phyloP scores from a whole-genome alignment of 2,797 vertebrate genomes.

The Psittacula derbiana region DNA sequence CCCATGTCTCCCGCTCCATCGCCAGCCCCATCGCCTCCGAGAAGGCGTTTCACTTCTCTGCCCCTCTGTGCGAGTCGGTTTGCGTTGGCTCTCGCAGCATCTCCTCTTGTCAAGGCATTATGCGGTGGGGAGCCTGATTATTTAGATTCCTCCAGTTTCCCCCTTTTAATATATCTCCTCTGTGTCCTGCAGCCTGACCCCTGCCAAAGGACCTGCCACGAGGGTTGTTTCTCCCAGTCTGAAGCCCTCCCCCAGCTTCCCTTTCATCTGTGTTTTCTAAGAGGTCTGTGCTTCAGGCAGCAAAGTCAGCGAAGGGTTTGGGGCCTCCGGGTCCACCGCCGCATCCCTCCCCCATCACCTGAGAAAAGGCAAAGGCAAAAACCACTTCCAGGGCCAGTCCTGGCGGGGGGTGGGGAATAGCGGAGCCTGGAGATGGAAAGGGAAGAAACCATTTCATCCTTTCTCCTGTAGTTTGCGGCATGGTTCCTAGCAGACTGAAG shows the following conservation, averaged over 20 bases:
- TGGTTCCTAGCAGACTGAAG: background rate
- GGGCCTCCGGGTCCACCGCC: slow-evolving; percentile 29
- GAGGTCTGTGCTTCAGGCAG: slow-evolving; percentile 48
- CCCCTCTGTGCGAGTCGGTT: slow-evolving; percentile 32
- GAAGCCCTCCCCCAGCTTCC: slow-evolving; percentile 69
- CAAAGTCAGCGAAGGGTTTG: slow-evolving; percentile 15
- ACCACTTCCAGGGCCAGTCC: background rate
- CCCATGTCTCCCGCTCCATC: background rate
- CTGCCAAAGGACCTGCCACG: slow-evolving; percentile 65
- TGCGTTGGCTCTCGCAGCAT: slow-evolving; percentile 43
- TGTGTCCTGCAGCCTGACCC: slow-evolving; percentile 62
- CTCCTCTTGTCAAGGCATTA: slow-evolving; percentile 65
- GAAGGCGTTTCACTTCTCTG: slow-evolving; percentile 29
- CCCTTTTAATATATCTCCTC: slow-evolving; percentile 68
- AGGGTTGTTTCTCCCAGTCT: slow-evolving; percentile 59
- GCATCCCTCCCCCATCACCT: slow-evolving; percentile 64
- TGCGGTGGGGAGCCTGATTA: slow-evolving; percentile 69
- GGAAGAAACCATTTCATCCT: slow-evolving; percentile 12
- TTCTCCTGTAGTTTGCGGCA: rapidly evolving
- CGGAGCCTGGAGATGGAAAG: background rate
- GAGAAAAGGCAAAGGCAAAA: slow-evolving; percentile 54
- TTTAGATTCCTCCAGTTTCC: slow-evolving; percentile 67
- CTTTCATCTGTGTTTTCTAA: slow-evolving; percentile 69
- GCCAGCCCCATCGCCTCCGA: slow-evolving; percentile 4
- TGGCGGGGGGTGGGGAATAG: background rate